A percentile compares a stretch with the other conserved stretches of the same genome.
Conservation (phyloP, 2,888 invertebrate species). For the Oegoconia quadripuncta region DNA sequence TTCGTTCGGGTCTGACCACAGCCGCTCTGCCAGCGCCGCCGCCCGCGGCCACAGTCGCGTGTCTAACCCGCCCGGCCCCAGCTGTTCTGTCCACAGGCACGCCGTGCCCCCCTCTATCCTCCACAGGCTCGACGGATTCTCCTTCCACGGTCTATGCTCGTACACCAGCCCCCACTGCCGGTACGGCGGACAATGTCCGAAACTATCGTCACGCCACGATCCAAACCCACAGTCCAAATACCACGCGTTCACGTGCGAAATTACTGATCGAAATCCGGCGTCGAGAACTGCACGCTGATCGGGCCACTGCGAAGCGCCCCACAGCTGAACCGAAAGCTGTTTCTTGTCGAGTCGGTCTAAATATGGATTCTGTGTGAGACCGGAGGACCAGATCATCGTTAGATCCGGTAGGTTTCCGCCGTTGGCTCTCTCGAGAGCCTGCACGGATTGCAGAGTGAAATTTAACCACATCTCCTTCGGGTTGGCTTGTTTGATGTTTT, state of each 20-base stretch:
- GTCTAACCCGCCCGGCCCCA: slow-evolving; percentile 85
- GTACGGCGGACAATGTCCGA: slow-evolving; percentile 92
- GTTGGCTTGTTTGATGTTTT: slow-evolving; percentile 85
- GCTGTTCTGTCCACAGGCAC: slow-evolving; percentile 93
- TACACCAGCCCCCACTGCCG: slow-evolving; percentile 92
- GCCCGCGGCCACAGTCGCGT: slow-evolving; percentile 90
- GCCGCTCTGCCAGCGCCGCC: slow-evolving; percentile 88
- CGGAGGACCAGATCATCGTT: slow-evolving; percentile 87
- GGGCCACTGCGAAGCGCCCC: slow-evolving; percentile 90
- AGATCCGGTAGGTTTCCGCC: slow-evolving; percentile 76
- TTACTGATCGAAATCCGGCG: slow-evolving; percentile 86
- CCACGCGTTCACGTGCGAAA: slow-evolving; percentile 94
- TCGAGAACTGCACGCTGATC: slow-evolving; percentile 87
- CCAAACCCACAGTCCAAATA: slow-evolving; percentile 93
- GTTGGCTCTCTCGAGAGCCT: slow-evolving; percentile 80
- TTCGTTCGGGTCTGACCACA: slow-evolving; percentile 83
- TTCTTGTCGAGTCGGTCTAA: slow-evolving; percentile 75
- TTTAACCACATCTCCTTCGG: slow-evolving; percentile 88
- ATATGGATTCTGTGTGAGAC: slow-evolving; percentile 86
- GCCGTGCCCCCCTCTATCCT: slow-evolving; percentile 85
- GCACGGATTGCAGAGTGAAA: slow-evolving; percentile 83
- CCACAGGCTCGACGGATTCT: slow-evolving; percentile 43
- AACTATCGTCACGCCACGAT: slow-evolving; percentile 89
- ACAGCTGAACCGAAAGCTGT: slow-evolving; percentile 74
- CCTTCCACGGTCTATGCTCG: slow-evolving; percentile 87